Evolutionary conservation across 2,113 vertebrate genomes (phyloP).

Genomic region (Parotia lawesii): DNA sequence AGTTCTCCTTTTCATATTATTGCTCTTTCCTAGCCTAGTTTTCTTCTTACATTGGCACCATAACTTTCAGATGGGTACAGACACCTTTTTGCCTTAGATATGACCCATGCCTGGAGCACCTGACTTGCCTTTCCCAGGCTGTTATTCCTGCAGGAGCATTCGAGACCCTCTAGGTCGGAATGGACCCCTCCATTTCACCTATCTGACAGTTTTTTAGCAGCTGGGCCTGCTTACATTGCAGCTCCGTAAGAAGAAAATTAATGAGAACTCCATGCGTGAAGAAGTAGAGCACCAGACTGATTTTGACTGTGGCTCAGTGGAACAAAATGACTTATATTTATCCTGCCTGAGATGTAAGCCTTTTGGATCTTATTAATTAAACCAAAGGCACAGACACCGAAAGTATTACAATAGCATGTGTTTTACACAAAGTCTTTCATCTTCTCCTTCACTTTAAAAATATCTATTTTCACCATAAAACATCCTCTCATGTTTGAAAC

Average conservation of each 20-base stretch:
- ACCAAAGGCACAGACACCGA: conserved; percentile 44
- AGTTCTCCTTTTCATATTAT: neutral
- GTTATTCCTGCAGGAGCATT: neutral
- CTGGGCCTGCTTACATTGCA: neutral
- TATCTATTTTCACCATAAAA: conserved; percentile 55
- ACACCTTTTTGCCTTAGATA: neutral
- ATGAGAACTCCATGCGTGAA: neutral
- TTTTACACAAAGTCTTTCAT: conserved; percentile 61
- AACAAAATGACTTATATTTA: conserved; percentile 57
- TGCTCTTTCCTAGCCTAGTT: neutral
- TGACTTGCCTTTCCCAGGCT: neutral
- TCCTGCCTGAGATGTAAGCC: conserved; percentile 54
- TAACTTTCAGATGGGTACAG: neutral
- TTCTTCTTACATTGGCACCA: neutral
- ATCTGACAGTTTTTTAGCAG: neutral
- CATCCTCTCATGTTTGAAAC: conserved; percentile 65
- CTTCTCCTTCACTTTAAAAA: conserved; percentile 56
- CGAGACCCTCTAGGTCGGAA: neutral
- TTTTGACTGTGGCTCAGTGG: conserved; percentile 11
- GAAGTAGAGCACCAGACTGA: conserved; percentile 34
- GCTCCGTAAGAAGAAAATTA: neutral
- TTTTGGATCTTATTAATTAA: conserved; percentile 64
- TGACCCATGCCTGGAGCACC: neutral
- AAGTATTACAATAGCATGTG: conserved; percentile 63
- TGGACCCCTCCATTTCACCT: neutral